Evolutionary conservation across 2,797 vertebrate species (phyloP).

Genomic region (Carduelis carduelis): DNA sequence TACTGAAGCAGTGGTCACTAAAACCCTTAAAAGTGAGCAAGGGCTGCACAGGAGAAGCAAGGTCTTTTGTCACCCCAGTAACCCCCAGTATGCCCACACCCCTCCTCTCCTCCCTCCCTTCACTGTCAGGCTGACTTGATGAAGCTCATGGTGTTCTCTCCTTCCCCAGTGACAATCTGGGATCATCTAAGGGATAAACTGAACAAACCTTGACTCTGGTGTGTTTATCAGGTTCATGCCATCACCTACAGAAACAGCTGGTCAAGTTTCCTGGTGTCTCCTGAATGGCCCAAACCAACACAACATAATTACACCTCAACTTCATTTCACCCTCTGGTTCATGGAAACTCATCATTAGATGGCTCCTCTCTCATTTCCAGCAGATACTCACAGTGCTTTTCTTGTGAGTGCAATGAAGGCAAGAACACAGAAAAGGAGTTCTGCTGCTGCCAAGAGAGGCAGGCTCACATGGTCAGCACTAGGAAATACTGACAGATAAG

Average conservation of each 20-base stretch:
- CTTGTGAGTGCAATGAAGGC: background rate
- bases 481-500: slow-evolving; percentile 19
- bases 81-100: rapidly evolving
- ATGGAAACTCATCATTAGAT: background rate
- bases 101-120: too few species aligned
- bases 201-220: background rate
- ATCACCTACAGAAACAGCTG: background rate
- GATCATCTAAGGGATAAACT: background rate
- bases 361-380: background rate
- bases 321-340: background rate
- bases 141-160: background rate
- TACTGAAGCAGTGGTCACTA: background rate
- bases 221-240: background rate
- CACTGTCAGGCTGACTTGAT: background rate
- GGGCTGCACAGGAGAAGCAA: background rate
- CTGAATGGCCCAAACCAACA: background rate
- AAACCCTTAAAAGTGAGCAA: background rate
- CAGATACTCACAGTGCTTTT: background rate
- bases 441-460: background rate
- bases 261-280: background rate
- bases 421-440: background rate
- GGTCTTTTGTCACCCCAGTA: background rate
- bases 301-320: background rate
- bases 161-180: background rate
- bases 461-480: background rate